Evolutionary conservation across 2,797 vertebrate genomes (phyloP).

Genomic region (Hybognathus amarus): DNA sequence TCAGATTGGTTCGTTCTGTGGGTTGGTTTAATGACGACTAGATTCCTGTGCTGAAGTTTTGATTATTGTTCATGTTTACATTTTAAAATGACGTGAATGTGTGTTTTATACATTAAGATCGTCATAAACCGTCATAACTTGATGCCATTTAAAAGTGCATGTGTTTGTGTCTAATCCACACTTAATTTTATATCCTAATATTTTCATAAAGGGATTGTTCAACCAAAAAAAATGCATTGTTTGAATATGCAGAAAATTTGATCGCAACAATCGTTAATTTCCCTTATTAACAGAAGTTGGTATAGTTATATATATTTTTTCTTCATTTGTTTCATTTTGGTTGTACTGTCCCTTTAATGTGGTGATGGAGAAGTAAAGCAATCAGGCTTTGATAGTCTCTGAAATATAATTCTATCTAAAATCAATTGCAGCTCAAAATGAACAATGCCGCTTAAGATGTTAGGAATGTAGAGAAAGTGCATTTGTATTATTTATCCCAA

Average conservation of each 20-base stretch:
- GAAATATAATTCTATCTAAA: background rate
- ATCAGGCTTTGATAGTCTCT: background rate
- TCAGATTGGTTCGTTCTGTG: background rate
- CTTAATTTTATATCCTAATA: background rate
- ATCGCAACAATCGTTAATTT: background rate
- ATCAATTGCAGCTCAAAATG: background rate
- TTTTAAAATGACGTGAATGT: slow-evolving; percentile 35
- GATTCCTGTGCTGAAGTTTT: slow-evolving; percentile 21
- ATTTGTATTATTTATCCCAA: slow-evolving; percentile 48
- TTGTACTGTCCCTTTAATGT: background rate
- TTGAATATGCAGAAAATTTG: background rate
- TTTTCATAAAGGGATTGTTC: background rate
- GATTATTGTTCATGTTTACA: slow-evolving; percentile 37
- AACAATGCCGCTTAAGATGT: slow-evolving; percentile 16
- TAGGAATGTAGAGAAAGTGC: slow-evolving; percentile 38
- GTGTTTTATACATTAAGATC: slow-evolving; percentile 19
- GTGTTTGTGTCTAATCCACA: slow-evolving; percentile 14
- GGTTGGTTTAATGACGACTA: slow-evolving; percentile 6
- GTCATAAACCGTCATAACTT: slow-evolving; percentile 17
- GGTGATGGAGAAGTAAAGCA: background rate
- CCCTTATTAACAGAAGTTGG: background rate
- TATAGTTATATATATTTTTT: too few species aligned
- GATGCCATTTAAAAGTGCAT: slow-evolving; percentile 29
- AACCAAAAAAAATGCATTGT: background rate
- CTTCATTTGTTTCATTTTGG: background rate